A percentile compares a stretch with the other conserved stretches of the same genome.
phyloP scores from a whole-genome alignment of 2,113 vertebrate species.

The Corythoichthys haematopterus region DNA sequence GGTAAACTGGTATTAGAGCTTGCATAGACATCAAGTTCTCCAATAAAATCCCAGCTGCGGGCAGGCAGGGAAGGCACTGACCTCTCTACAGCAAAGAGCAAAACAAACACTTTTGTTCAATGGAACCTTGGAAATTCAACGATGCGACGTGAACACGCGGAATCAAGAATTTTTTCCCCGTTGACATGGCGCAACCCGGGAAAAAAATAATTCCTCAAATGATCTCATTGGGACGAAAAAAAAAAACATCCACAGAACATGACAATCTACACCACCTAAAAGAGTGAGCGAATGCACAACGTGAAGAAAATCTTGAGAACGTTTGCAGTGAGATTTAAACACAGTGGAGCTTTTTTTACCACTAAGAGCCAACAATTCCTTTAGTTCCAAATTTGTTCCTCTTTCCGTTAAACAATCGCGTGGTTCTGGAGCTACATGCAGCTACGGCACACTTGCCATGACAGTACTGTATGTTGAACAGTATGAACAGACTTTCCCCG shows the following conservation, averaged over 20 bases:
- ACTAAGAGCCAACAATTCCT: constrained; percentile 48
- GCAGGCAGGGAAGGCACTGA: constrained; percentile 72
- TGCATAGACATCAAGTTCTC: constrained; percentile 75
- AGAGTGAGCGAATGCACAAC: constrained; percentile 50
- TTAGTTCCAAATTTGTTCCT: constrained; percentile 46
- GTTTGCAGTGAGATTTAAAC: constrained; percentile 54
- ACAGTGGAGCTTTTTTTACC: constrained; percentile 43
- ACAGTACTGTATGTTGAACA: constrained; percentile 33
- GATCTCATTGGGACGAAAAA: constrained; percentile 29
- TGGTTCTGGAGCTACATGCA: constrained; percentile 42
- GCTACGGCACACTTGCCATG: constrained; percentile 13
- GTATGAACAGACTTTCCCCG: constrained; percentile 13
- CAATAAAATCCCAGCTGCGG: constrained; percentile 68
- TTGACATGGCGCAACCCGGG: constrained; percentile 61
- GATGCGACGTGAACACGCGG: constrained; percentile 57
- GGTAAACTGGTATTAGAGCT: constrained; percentile 73
- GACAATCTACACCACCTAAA: constrained; percentile 47
- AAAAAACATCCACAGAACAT: constrained; percentile 41
- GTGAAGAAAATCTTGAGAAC: constrained; percentile 51
- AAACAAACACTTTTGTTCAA: constrained; percentile 55
- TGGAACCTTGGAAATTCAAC: constrained; percentile 61
- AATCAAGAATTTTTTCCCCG: constrained; percentile 65
- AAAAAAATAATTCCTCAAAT: constrained; percentile 56
- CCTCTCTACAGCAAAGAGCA: constrained; percentile 68
- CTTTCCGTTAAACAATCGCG: constrained; percentile 43